A percentile compares a stretch with the other conserved stretches of the same genome.
Conservation (phyloP, 2,113 vertebrate genomes). For the Puntigrus tetrazona region DNA sequence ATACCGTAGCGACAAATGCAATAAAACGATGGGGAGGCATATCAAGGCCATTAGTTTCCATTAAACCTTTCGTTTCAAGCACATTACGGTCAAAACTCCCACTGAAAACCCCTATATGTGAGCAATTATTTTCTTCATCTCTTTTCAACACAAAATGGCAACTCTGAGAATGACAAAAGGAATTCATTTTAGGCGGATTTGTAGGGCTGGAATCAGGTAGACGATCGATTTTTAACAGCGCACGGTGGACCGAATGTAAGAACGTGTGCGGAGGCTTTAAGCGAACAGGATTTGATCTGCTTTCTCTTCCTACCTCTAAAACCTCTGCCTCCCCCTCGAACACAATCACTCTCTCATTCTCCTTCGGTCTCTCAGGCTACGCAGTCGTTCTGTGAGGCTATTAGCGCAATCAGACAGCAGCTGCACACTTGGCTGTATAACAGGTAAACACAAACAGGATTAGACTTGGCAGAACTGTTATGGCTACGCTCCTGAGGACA, state of each 20-base stretch:
- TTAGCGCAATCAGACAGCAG: conserved; percentile 37
- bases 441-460: conserved; percentile 45
- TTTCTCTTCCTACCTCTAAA: conserved; percentile 11
- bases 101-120: neutral
- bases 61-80: neutral
- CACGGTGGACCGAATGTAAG: neutral
- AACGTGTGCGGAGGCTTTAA: conserved; percentile 25
- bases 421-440: conserved; percentile 29
- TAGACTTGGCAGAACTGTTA: conserved; percentile 36
- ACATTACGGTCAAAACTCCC: neutral
- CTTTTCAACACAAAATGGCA: conserved; percentile 16
- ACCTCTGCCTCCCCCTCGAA: neutral
- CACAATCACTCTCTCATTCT: conserved; percentile 13
- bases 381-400: conserved; percentile 32
- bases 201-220: conserved; percentile 24
- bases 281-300: conserved; percentile 4
- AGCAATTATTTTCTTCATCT: conserved; percentile 29
- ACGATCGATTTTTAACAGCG: conserved; percentile 26
- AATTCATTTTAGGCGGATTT: conserved; percentile 31
- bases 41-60: neutral
- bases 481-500: conserved; percentile 18
- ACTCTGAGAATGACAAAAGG: conserved; percentile 25
- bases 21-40: neutral
- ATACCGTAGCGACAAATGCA: neutral
- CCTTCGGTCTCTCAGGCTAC: conserved; percentile 30